Evolutionary conservation across 2,888 invertebrate species (phyloP), one percentile per base, ranked within the genome.

Genomic region (Dryobota labecula): DNA sequence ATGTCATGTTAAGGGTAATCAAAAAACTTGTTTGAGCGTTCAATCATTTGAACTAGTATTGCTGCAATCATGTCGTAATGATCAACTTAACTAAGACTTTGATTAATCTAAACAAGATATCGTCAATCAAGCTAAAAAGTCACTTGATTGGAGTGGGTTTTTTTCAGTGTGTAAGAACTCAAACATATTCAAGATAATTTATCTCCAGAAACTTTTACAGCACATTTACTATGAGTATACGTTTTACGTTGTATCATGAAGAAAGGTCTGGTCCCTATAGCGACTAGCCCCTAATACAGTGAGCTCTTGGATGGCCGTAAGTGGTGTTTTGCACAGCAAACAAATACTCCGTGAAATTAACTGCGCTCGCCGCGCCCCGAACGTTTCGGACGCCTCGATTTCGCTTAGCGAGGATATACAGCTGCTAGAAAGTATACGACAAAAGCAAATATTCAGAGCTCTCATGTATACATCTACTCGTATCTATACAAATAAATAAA

Each of bases 321-420:
- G 90, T 90, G 88, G 89, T 89, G 89, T 92, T 92, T 92, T 89
- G 88, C 87, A 88, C 88, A 84, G 88, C 89, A 92, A 92, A 93
- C 92, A 94, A 94, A 93, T 93, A 93, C 91, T 88, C 90, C 90
- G 92, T 92, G 92, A 93, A 94, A 93, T 94, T 92, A 93, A 93
- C 91, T 92, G 89, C 90, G 89, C 89, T 83, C 89, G 89, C 88
- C 85, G 85, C 88, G 88, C 87, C 86, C 87, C 84, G 83, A 87
- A 89, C 88, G 86, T 90, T 91, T 90, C 88, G 88, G 89, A 91
- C 90, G 92, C 89, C 87, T 86, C 84, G 86, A 84, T 85, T 87
- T 85, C 76, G 82, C 81, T 83, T 73, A 68, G 43, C 84, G 30
- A 36, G 30, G 79, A 80, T 75, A 57, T 80, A 84, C 7, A 75